Base-by-base conservation (phyloP, 2,888 invertebrate genomes). In the Artemia sp. region DNA sequence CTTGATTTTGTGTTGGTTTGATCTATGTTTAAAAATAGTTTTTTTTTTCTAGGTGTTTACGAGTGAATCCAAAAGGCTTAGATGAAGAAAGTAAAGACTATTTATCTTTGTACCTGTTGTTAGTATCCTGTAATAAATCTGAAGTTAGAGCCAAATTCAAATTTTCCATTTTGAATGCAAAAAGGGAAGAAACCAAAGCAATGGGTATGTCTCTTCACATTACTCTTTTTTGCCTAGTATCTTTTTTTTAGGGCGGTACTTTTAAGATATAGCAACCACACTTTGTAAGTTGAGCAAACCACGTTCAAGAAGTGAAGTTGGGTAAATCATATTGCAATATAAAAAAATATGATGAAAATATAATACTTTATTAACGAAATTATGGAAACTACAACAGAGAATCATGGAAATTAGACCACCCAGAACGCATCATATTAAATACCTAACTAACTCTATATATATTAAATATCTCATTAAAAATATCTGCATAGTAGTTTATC, bases 21-120 rank as follows among this genome's bases (percentile, higher is more conserved):
- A 38, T 38, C 4, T 38, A 38, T 38, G 38, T 38, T 38, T 38
- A 2, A 38, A 38, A 2, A 38, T 4, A 38, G 38, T 71, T 71
- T 72, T 72, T 72, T 78, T 64, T 75, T 73, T 74, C 12, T 76
- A 89, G 89, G 89, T 98, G 97, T 86, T 85, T 97, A 80, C 87
- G 98, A 79, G 97, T 98, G 73, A 98, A 99, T 83, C 98, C 98
- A 72, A 98, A 98, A 84, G 97, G 97, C 77, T 85, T 98, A 79
- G 98, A 98, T 80, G 98, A 98, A 83, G 98, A 99, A 84, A 96
- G 96, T 82, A 97, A 98, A 86, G 98, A 98, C 85, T 98, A 99
- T 82, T 85, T 98, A 80, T 97, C 96, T 74, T 85, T 98, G 78
- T 98, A 99, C 83, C 86, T 98, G 79, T 86, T 98, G 79, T 87